Base-by-base conservation (phyloP, 2,888 invertebrate genomes). In the Macrophya annulata region DNA sequence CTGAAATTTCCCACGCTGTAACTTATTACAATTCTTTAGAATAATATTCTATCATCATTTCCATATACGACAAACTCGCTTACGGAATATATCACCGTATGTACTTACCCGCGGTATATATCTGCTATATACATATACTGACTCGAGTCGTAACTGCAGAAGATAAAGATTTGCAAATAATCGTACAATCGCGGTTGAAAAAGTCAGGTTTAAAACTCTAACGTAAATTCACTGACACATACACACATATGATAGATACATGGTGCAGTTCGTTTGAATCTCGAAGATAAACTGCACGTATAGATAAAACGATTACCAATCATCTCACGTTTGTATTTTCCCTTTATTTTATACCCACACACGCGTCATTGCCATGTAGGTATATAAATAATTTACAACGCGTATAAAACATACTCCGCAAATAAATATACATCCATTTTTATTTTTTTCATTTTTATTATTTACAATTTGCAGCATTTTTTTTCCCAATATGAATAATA, bases 301-400 rank as follows among this genome's bases (percentile, higher is more conserved):
- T 10, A 25, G 10, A 10, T 10, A 48, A 48, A 48, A 62, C 25
- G 25, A 21, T 62, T 25, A 4, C 62, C 10, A 62, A 21, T 62
- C 62, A 21, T 25, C 62, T 62, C 62, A 62, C 62, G 62, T 62
- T 4, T 25, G 62, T 25, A 25, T 62, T 25, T 62, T 62, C 21
- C 21, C 25, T 62, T 25, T 10, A 62, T 62, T 62, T 62, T 25
- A 62, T 25, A 55, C 62, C 10, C 8, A 25, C 10, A 62, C 21
- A 21, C 10, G 12, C 62, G 21, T 25, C 21, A 62, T 62, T 62
- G 25, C 62, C 25, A 10, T 62, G 10, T 21, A 31, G 31, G 31
- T 31, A 31, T 31, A 62, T 62, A 62, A 62, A 62, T 62, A 62
- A 62, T 62, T 62, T 62, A 62, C 62, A 62, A 62, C 62, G 12